Evolutionary conservation across 2,888 invertebrate genomes (phyloP), one percentile per base, ranked within the genome.

Genomic region (Sericinus montela): DNA sequence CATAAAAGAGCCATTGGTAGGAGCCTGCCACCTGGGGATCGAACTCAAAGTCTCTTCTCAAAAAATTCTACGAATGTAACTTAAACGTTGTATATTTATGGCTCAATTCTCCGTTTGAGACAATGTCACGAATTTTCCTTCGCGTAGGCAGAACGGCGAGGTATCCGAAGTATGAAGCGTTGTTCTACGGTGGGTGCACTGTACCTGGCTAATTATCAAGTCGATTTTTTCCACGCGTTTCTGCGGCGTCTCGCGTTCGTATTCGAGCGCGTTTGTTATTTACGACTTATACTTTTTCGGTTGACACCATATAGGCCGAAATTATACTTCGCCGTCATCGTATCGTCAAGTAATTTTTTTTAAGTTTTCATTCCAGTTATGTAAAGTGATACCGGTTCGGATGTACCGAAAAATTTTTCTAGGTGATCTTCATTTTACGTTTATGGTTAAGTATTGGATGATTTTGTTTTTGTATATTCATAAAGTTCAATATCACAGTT

Each of bases 41-140:
- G 41, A 16, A 32, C 30, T 19, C 41, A 5, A 32, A 19, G 23
- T 23, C 23, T 9, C 34, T 10, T 10, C 19, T 15, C 40, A 41
- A 36, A 50, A 42, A 40, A 25, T 30, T 36, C 25, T 37, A 15
- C 28, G 10, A 30, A 38, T 14, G 35, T 68, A 82, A 82, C 80
- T 81, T 81, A 74, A 72, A 66, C 69, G 75, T 80, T 75, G 75
- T 69, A 80, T 79, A 85, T 85, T 86, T 85, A 86, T 84, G 74
- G 76, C 84, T 87, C 78, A 85, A 86, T 87, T 83, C 38, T 76
- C 65, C 61, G 58, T 49, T 59, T 57, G 49, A 63, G 54, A 30
- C 77, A 77, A 82, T 80, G 76, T 76, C 51, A 64, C 54, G 74
- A 71, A 75, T 79, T 75, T 80, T 75, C 74, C 61, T n/a, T 61